Evolutionary conservation across 2,113 vertebrate genomes (phyloP), one percentile per base, ranked within the genome.

Genomic region (Brevimyrus niger): DNA sequence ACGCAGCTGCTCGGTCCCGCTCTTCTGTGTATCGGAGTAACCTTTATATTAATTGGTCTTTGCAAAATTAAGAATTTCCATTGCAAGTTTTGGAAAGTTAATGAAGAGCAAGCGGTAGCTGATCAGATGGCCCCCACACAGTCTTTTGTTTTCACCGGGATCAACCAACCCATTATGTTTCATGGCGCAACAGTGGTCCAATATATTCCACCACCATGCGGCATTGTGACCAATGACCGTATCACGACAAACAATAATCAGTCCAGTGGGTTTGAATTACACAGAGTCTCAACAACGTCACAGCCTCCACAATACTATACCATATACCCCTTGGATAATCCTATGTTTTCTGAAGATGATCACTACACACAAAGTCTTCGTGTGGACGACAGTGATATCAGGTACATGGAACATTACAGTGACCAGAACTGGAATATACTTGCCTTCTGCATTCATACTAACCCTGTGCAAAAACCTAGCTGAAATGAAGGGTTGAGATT

Each of bases 1-100:
- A 96, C 94, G 42, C 96, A 96, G 89, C 92, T 98, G 73, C 92
- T 98, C 0, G 97, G 97, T 1, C 97, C 97, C 38, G 94, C 97
- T 92, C 92, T 98, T 89, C 93, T 98, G 2, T 97, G 96, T 0
- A 95, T 97, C 0, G 96, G 96, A 0, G 95, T 96, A 0, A 96
- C 95, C 0, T 97, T 98, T 90, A 90, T 97, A 76, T 93, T 98
- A 23, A 96, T 96, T 89, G 94, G 97, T 0, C 89, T 97, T 87
- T 97, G 96, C 93, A 97, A 94, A 91, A 97, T 97, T 88, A 93
- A 95, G 90, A 95, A 96, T 93, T 89, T 95, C 0, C 93, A 94
- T 0, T 97, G 97, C 91, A 94, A 95, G 84, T 1, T 90, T 17
- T 96, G 96, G 90, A 95, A 89, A 73, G 92, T 95, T 17, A 92